These are phyloP conservation scores for Triplophysa yarkandensis DNA, from an alignment of 2,797 vertebrate genomes.

Conservation along the genomic window DNA sequence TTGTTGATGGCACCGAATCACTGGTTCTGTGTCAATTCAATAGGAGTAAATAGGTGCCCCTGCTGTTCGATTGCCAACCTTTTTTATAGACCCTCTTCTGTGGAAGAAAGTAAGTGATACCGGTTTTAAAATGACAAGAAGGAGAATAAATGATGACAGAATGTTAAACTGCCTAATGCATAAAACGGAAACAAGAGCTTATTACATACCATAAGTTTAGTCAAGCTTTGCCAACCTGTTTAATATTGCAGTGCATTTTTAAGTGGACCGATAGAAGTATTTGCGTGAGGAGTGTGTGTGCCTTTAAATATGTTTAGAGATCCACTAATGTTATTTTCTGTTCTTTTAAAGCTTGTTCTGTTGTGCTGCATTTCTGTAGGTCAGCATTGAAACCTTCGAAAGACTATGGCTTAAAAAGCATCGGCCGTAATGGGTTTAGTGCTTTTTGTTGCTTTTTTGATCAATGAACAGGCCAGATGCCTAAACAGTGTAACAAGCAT, in stretches of 20 bases:
- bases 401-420: not conserved
- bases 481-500: not conserved
- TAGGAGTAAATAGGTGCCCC: too few species aligned
- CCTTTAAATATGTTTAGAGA: not conserved
- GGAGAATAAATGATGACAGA: too few species aligned
- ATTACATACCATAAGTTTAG: not conserved
- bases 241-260: slow-evolving; percentile 2
- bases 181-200: not conserved
- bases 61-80: too few species aligned
- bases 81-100: too few species aligned
- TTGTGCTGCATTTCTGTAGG: not conserved
- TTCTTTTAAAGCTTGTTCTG: not conserved
- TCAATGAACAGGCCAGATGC: not conserved
- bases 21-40: too few species aligned
- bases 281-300: not conserved
- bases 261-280: not conserved
- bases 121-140: too few species aligned
- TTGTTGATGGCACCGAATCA: too few species aligned
- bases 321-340: not conserved
- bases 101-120: too few species aligned
- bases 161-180: not conserved
- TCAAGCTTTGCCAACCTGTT: not conserved
- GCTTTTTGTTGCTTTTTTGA: not conserved
- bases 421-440: not conserved
- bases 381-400: not conserved